Conservation (phyloP, 2,888 invertebrate species). For the Torymus texanus region DNA sequence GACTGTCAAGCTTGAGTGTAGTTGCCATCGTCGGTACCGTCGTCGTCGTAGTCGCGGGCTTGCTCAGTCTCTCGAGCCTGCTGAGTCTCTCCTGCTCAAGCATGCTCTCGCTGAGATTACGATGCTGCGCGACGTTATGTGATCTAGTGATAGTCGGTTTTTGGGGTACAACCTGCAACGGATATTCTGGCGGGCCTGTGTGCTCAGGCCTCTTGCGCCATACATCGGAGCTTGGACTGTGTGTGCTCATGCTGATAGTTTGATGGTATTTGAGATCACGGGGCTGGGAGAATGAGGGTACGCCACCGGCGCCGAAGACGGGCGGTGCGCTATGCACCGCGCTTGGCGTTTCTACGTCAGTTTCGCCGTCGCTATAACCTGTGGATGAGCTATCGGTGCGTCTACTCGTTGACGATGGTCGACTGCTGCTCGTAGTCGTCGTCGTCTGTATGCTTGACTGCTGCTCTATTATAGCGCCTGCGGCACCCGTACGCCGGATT, state of each 20-base stretch:
- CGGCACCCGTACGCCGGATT: slow-evolving; percentile 65
- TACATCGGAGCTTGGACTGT: slow-evolving; percentile 70
- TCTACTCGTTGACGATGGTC: slow-evolving; percentile 65
- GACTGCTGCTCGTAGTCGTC: slow-evolving; percentile 61
- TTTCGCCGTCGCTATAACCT: slow-evolving; percentile 76
- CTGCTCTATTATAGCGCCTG: slow-evolving; percentile 54
- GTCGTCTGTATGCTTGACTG: slow-evolving; percentile 63
- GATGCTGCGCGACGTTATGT: slow-evolving; percentile 69
- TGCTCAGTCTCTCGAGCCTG: slow-evolving; percentile 61
- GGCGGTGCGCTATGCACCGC: slow-evolving; percentile 73
- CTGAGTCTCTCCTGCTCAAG: slow-evolving; percentile 67
- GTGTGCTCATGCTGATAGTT: slow-evolving; percentile 60
- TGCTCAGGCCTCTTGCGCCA: slow-evolving; percentile 66
- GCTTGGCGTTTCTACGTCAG: slow-evolving; percentile 72
- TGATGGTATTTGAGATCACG: slow-evolving; percentile 67
- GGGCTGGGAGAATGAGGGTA: slow-evolving; percentile 65
- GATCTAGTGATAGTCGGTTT: slow-evolving; percentile 67
- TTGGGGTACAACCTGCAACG: slow-evolving; percentile 63
- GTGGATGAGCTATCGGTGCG: slow-evolving; percentile 71
- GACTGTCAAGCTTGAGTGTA: slow-evolving; percentile 63
- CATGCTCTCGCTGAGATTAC: slow-evolving; percentile 67
- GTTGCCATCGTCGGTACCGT: not conserved
- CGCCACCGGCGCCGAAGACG: slow-evolving; percentile 64
- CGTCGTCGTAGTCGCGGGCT: slow-evolving; percentile 58
- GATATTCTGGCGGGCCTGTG: slow-evolving; percentile 57